Base-by-base conservation (phyloP, 2,888 invertebrate species). In the Listrodromus nycthemerus region DNA sequence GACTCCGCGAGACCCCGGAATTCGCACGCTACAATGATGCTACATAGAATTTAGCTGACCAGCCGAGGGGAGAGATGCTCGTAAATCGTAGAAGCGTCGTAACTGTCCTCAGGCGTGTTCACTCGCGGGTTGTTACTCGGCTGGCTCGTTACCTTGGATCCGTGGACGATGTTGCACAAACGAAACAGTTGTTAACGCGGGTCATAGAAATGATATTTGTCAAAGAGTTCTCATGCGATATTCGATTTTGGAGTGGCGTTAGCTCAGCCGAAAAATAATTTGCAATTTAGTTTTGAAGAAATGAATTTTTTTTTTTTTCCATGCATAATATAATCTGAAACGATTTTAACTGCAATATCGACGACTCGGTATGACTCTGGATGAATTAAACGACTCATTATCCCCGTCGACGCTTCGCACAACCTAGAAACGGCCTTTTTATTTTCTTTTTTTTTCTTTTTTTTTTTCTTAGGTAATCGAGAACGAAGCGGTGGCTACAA, bases 11-110 rank as follows among this genome's bases (percentile, higher is more conserved):
- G 80, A 83, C 73, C 76, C 45, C 74, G 74, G 69, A 74, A 77
- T 84, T 84, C 67, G 58, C 67, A 74, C 78, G 45, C 48, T 16
- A 27, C 19, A 30, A 7, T 19, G 74, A 48, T 74, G 33, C 65
- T 45, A 71, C 65, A 81, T 71, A 78, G 78, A 75, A 75, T 78
- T 78, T 69, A 66, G 55, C 78, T 74, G 61, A 70, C 24, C 63
- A 21, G 50, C 37, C 55, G 21, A 61, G 61, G 21, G 50, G 61
- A 41, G 70, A 78, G 70, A 33, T 48, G 67, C 65, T 73, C 84
- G 66, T 84, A 84, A 84, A 84, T 84, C 78, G 77, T 70, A 16
- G 41, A 81, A 81, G 74, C 84, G 81, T 66, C 84, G 75, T 84
- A 84, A 84, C 74, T 81, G 84, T 84, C 84, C 66, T 81, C 81